Conservation (phyloP, 1,140 invertebrate genomes). For the Metaphire vulgaris region DNA sequence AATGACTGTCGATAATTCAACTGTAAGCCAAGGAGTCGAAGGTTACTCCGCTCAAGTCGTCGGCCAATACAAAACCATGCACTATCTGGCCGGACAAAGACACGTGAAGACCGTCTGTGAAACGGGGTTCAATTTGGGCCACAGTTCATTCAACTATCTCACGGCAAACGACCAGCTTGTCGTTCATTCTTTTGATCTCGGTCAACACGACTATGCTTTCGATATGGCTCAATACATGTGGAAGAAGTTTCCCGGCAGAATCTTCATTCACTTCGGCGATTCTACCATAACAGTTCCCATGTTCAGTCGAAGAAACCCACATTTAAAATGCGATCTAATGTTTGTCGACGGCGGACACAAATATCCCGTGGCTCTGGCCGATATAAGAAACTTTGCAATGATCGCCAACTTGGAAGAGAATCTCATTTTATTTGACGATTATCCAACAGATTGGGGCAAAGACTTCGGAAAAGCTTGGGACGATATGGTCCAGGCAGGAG, state of each 20-base stretch:
- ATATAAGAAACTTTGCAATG: slow-evolving; percentile 19
- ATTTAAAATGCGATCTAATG: slow-evolving; percentile 23
- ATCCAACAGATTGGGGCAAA: slow-evolving; percentile 19
- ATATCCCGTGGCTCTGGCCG: slow-evolving; percentile 7
- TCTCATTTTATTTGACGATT: slow-evolving; percentile 24
- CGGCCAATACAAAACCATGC: slow-evolving; percentile 1
- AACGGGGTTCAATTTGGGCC: slow-evolving; percentile 28
- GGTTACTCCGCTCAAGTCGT: slow-evolving; percentile 14
- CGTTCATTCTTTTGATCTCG: slow-evolving; percentile 28
- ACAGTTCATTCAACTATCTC: slow-evolving; percentile 24
- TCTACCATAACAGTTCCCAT: slow-evolving; percentile 16
- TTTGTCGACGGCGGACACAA: slow-evolving; percentile 29
- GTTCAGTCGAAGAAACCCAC: neutral
- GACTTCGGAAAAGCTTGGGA: slow-evolving; percentile 18
- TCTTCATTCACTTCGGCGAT: slow-evolving; percentile 19
- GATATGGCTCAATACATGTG: slow-evolving; percentile 25
- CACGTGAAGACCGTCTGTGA: slow-evolving; percentile 21
- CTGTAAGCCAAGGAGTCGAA: neutral
- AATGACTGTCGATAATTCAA: neutral
- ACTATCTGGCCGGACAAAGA: slow-evolving; percentile 16
- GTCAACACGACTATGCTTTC: slow-evolving; percentile 14
- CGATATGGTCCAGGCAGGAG: neutral
- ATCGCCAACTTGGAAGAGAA: slow-evolving; percentile 19
- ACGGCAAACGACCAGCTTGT: neutral
- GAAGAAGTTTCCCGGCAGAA: neutral